Conservation (phyloP, 2,888 invertebrate genomes). For the Diaprepes abbreviatus region DNA sequence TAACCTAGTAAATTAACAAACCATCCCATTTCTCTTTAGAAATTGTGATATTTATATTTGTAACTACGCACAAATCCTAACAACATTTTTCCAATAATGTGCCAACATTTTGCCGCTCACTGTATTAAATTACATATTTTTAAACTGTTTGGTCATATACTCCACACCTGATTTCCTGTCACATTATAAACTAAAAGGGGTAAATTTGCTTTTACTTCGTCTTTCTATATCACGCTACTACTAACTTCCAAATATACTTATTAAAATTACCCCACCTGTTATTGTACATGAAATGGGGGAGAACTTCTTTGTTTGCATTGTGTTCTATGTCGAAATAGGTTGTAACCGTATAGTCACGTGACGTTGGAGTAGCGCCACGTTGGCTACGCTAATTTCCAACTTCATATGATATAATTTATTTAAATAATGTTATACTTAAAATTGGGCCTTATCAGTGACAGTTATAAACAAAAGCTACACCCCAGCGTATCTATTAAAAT, state of each 20-base stretch:
- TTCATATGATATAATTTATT: too few species aligned
- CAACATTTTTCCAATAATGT: too few species aligned
- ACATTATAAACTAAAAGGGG: slow-evolving; percentile 12
- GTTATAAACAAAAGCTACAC: too few species aligned
- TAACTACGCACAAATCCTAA: too few species aligned
- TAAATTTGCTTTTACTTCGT: slow-evolving; percentile 19
- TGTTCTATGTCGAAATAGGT: not conserved
- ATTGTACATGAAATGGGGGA: not conserved
- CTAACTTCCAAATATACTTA: slow-evolving; percentile 6
- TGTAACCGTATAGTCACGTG: not conserved
- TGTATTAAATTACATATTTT: too few species aligned
- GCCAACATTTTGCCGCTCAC: too few species aligned
- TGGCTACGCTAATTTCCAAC: not conserved
- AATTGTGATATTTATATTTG: too few species aligned
- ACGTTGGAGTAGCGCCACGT: not conserved
- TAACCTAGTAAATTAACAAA: too few species aligned
- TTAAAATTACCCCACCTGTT: not conserved
- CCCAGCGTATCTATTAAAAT: too few species aligned
- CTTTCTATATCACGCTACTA: not conserved
- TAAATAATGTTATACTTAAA: too few species aligned
- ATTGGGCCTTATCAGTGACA: too few species aligned
- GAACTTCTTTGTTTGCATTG: slow-evolving; percentile 5
- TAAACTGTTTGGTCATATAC: not conserved
- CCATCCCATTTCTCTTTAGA: too few species aligned
- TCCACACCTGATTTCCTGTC: not conserved